Evolutionary conservation across 2,113 vertebrate species (phyloP), one percentile per base, ranked within the genome.

Genomic region (Salminus brasiliensis): DNA sequence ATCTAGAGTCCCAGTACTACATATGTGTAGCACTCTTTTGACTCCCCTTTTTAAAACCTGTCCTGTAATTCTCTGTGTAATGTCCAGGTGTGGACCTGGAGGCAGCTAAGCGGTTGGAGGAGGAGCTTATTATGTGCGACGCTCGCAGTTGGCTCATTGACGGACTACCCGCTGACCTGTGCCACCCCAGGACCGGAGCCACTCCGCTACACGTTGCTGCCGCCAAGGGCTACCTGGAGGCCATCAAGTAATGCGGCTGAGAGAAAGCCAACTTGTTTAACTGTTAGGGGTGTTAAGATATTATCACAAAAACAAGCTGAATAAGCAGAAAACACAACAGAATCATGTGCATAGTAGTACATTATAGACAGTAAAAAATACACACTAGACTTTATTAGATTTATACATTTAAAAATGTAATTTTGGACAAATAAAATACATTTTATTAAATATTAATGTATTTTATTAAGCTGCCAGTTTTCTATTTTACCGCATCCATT

Each of bases 151-250:
- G 97, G 97, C 93, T 97, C 72, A 94, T 91, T 65, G 95, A 96
- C 0, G 94, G 96, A 0, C 92, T 88, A 1, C 95, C 96, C 11
- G 81, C 93, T 11, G 92, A 96, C 6, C 25, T 93, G 1, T 92
- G 85, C 76, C 93, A 98, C 83, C 90, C 94, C 16, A 93, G 91
- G 65, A 97, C 96, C 0, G 96, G 96, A 1, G 97, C 97, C 88
- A 96, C 95, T 0, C 96, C 96, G 11, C 93, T 98, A 23, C 97
- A 98, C 0, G 97, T 98, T 4, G 96, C 97, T 34, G 95, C 97
- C 0, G 97, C 97, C 71, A 98, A 98, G 87, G 96, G 97, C 83
- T 98, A 98, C 80, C 84, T 94, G 4, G 96, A 98, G 87, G 97
- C 96, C 76, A 95, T 98, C 87, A 98, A 96, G 97, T 98, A 86